Conservation (phyloP, 2,113 vertebrate species). For the Hippoglossus stenolepis region DNA sequence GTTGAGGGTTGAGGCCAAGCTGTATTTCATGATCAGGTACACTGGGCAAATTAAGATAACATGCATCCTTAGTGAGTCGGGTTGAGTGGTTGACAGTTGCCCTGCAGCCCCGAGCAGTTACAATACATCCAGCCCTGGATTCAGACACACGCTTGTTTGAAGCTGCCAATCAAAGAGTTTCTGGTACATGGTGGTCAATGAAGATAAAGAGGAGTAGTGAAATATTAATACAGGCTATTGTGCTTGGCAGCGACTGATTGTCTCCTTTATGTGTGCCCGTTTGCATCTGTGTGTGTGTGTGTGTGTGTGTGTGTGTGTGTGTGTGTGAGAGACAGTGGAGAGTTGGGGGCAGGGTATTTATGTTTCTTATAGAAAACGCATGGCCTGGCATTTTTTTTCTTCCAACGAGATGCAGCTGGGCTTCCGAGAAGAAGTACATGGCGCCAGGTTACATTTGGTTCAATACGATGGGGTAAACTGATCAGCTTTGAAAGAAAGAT, state of each 20-base stretch:
- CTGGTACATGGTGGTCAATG: constrained; percentile 83
- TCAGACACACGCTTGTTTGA: constrained; percentile 15
- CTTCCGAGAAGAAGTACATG: constrained; percentile 89
- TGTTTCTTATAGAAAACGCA: constrained; percentile 8
- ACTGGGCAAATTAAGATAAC: background rate
- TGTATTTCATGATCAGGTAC: background rate
- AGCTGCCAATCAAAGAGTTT: constrained; percentile 67
- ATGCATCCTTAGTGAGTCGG: background rate
- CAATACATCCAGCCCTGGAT: constrained; percentile 8
- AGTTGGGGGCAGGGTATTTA: constrained; percentile 1
- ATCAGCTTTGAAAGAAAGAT: constrained; percentile 87
- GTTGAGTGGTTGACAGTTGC: no score
- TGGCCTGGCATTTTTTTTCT: constrained; percentile 80
- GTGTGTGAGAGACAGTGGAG: constrained; percentile 6
- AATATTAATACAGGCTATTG: constrained; percentile 93
- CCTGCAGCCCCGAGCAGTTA: no score
- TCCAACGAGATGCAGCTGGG: constrained; percentile 80
- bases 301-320: constrained; percentile 24
- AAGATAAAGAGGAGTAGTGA: constrained; percentile 83
- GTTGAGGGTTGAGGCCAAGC: background rate
- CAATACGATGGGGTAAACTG: constrained; percentile 91
- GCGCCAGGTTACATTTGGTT: constrained; percentile 89
- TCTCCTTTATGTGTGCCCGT: constrained; percentile 69
- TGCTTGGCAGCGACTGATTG: constrained; percentile 86
- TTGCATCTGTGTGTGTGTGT: constrained; percentile 21